Conservation (phyloP, 1,140 invertebrate species). For the Onthophagus taurus region DNA sequence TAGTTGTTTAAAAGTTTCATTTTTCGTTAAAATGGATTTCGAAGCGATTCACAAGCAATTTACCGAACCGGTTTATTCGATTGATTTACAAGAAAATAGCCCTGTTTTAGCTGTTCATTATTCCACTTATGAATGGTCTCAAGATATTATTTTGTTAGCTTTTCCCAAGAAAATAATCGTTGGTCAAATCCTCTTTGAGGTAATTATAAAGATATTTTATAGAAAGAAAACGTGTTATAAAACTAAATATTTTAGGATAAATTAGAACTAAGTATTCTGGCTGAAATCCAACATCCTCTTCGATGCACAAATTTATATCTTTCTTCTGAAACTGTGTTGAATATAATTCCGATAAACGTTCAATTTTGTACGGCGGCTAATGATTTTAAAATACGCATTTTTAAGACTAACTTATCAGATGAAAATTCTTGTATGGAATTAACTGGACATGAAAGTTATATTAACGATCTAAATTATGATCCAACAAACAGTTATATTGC, state of each 20-base stretch:
- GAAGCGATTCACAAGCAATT: too few species aligned
- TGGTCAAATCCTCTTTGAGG: constrained; percentile 24
- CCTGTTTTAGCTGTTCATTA: constrained; percentile 30
- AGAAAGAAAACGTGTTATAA: not conserved
- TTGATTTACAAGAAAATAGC: constrained; percentile 27
- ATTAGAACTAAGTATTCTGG: constrained; percentile 24
- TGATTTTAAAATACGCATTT: constrained; percentile 48
- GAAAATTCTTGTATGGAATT: constrained; percentile 44
- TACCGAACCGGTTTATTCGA: constrained; percentile 9
- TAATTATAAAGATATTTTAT: constrained; percentile 15
- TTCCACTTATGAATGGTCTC: constrained; percentile 34
- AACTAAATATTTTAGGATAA: constrained; percentile 26
- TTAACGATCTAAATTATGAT: constrained; percentile 62
- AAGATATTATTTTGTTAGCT: constrained; percentile 34
- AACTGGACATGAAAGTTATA: constrained; percentile 56
- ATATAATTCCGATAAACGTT: constrained; percentile 47
- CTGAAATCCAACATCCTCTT: constrained; percentile 42
- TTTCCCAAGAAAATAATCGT: constrained; percentile 31
- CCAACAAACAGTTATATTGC: constrained; percentile 57
- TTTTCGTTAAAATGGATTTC: too few species aligned
- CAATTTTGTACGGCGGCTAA: constrained; percentile 46
- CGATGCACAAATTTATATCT: constrained; percentile 46
- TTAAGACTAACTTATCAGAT: constrained; percentile 46
- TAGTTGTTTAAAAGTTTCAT: too few species aligned
- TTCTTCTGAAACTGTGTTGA: constrained; percentile 53